Evolutionary conservation across 2,113 vertebrate species (phyloP), one percentile per base, ranked within the genome.

Genomic region (Pterocles orientalis): DNA sequence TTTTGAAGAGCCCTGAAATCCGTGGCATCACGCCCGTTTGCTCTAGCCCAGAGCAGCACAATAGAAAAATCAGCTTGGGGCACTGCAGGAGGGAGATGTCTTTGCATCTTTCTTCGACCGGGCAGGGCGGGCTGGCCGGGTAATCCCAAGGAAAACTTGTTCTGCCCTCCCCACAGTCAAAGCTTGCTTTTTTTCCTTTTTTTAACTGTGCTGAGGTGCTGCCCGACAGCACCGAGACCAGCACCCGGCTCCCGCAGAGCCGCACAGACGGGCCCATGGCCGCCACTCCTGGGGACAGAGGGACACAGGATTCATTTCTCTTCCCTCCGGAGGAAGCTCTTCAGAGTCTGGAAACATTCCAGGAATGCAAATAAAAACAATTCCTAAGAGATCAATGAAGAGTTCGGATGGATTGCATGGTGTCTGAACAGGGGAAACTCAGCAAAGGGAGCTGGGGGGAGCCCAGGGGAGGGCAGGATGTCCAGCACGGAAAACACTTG

Each of bases 341-440:
- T 82, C n/a, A 58, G 70, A 5, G 25, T 20, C 82, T 73, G 82
- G 83, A 92, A 94, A 72, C 64, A 56, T 61, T 95, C 88, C 90
- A 93, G 50, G 73, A 90, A 94, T 92, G 92, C 50, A 39, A 24
- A 91, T 76, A 71, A 86, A 79, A 92, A 94, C 62, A 80, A 47
- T 57, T 92, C 92, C 89, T 34, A 56, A 69, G 81, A 82, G 86
- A 92, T 71, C 77, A 90, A 65, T 93, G 77, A 78, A 43, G 79
- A 83, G n/a, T 64, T 81, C 48, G 65, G 62, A 53, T 50, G 45
- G 85, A 79, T 85, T 0, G 6, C 34, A 28, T 7, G 29, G 62
- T 66, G 57, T 53, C 84, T 93, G 28, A 85, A 47, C 65, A 86
- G 68, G 88, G 79, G 66, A 84, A 94, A 84, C 57, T 76, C 90